Conservation (phyloP, 2,797 vertebrate genomes). For the Protosalanx chinensis region DNA sequence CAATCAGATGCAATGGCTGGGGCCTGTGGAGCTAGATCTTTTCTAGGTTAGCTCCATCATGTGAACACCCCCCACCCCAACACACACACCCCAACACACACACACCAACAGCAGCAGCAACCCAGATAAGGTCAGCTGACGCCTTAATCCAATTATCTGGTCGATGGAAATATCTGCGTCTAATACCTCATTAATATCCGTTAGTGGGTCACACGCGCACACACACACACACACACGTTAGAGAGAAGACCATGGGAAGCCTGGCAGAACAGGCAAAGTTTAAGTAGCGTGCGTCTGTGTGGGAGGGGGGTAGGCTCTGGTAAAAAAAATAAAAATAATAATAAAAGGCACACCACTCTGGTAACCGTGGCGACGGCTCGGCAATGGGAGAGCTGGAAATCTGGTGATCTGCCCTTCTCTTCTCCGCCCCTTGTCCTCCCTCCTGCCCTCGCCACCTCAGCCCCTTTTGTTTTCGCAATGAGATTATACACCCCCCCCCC, state of each 20-base stretch:
- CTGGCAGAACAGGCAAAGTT: too few species aligned
- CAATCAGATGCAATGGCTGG: neutral
- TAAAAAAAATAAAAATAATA: too few species aligned
- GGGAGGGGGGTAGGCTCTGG: too few species aligned
- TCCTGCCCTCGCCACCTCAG: too few species aligned
- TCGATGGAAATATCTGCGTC: constrained; percentile 21
- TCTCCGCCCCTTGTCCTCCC: neutral
- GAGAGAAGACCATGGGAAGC: neutral
- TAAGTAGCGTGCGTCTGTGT: too few species aligned
- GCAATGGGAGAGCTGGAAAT: neutral
- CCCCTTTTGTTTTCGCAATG: neutral
- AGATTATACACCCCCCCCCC: neutral
- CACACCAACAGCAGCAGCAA: constrained; percentile 1
- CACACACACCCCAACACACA: neutral
- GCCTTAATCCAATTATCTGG: constrained; percentile 24
- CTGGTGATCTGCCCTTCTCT: neutral
- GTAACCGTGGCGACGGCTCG: neutral
- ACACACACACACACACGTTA: neutral
- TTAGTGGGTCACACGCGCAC: neutral
- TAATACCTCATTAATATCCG: constrained; percentile 7
- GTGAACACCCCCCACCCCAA: constrained; percentile 2
- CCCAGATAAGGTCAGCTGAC: constrained; percentile 15
- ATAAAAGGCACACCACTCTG: neutral
- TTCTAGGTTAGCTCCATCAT: too few species aligned
- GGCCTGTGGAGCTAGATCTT: neutral